Evolutionary conservation across 2,113 vertebrate species (phyloP), one percentile per base, ranked within the genome.

Genomic region (Sebastes schlegelii): DNA sequence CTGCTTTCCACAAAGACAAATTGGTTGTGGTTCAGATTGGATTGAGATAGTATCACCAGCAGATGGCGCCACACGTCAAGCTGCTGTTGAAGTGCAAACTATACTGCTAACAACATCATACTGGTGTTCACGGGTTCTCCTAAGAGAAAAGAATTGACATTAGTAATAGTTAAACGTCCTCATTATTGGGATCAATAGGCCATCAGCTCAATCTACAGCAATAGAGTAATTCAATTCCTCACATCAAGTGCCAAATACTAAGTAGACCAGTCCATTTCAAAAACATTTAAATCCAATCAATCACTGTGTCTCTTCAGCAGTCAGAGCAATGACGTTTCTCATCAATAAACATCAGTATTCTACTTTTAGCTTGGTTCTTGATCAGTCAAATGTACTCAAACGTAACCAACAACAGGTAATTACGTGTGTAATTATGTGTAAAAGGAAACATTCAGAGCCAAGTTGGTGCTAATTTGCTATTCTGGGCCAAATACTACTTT

Each of bases 41-140:
- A 4, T 17, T 83, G 21, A 17, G 11, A 2, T 6, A 1, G 13
- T 0, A 21, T 58, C 7, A 72, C 92, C 95, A 94, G 85, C 79
- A 95, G 95, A 92, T 84, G 94, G 88, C 92, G 76, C 84, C 88
- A 91, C 23, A 78, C 2, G 9, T 84, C 77, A 88, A 85, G 63
- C 17, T 80, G 23, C 23, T 26, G 13, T 17, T 71, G 8, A 13
- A 21, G 13, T 14, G 2, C 10, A 60, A 78, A 45, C 55, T 12
- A 49, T 6, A 34, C 12, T 26, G 12, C 13, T 78, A 17, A 17
- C 5, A 43, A 42, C 11, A 40, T n/a, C 2, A 5, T 6, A 16
- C 7, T 42, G 7, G 3, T 19, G 16, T 71, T 78, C 34, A 74
- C n/a, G 46, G n/a, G 6, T 40, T 23, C 19, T 42, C 23, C 19